phyloP scores from a whole-genome alignment of 2,888 invertebrate genomes.

The Netelia inedita region DNA sequence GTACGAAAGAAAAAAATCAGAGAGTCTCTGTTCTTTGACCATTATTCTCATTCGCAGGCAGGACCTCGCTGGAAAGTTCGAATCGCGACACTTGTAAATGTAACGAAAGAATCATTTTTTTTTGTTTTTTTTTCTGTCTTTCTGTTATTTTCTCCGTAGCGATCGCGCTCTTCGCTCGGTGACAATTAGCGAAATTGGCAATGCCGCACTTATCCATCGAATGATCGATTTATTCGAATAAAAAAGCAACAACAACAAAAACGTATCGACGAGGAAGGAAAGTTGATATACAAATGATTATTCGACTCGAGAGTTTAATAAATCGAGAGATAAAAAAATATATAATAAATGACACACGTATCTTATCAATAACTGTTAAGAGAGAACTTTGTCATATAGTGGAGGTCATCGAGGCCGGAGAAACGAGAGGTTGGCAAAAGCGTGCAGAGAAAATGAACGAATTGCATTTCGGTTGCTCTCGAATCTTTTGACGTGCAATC shows the following conservation, averaged over 20 bases:
- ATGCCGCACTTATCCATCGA: slow-evolving; percentile 15
- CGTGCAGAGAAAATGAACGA: slow-evolving; percentile 1
- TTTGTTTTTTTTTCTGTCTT: too few relatives aligned
- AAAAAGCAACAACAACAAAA: background rate
- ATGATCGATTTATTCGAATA: slow-evolving; percentile 13
- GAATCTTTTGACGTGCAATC: background rate
- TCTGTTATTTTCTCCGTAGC: background rate
- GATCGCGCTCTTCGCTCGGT: slow-evolving; percentile 20
- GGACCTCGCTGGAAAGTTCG: slow-evolving; percentile 30
- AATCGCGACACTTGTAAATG: too few relatives aligned
- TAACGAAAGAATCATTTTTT: too few relatives aligned
- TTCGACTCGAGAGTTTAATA: too few relatives aligned
- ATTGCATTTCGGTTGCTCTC: background rate
- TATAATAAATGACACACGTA: background rate
- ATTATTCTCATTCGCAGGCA: slow-evolving; percentile 15
- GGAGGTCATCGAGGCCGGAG: background rate
- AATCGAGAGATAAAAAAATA: background rate
- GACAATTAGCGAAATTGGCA: slow-evolving; percentile 34
- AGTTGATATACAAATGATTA: background rate
- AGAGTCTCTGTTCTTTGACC: slow-evolving; percentile 22
- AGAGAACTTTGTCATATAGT: background rate
- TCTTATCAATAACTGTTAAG: background rate
- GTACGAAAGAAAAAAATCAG: background rate
- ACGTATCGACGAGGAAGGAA: background rate
- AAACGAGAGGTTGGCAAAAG: background rate